Base-by-base conservation (phyloP, 2,888 invertebrate genomes). In the Eurois occulta region DNA sequence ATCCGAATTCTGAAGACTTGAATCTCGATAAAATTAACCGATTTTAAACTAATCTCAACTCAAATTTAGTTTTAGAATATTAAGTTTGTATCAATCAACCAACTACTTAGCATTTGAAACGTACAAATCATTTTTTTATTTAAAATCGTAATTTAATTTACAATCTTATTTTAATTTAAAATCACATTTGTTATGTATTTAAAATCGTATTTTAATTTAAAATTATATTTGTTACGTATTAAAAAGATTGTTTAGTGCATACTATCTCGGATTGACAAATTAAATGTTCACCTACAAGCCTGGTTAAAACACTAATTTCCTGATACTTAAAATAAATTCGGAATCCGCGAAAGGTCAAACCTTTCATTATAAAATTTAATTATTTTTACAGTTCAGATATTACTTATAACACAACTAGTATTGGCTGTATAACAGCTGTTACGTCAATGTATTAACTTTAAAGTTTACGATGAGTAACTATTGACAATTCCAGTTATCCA, bases 401-500 rank as follows among this genome's bases (percentile, higher is more conserved):
- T n/a, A 35, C 58, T 3, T 18, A 41, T 66, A 41, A 10, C 41
- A 71, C 32, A 62, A 71, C 46, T 46, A 46, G 46, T 43, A 43
- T 46, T 46, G 16, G 16, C 43, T 46, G 13, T 35, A 41, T 8
- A 41, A 35, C 24, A 52, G n/a, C 32, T 71, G 28, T 86, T 86
- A 43, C 83, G 68, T 66, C 75, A 79, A 58, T 60, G 38, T 75
- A 46, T 77, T 58, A 74, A 69, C 67, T 66, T 28, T 38, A 60
- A 60, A 60, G 55, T 72, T 74, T 46, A 71, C 58, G 77, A 77
- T 72, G 75, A 68, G 64, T 74, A 69, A 80, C 73, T 78, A 79
- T 74, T 77, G 83, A 81, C 79, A 77, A 72, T 75, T 79, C 73
- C 64, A 84, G 76, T 87, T 78, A 68, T 68, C 78, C 48, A 76